Conservation (phyloP, 1,140 invertebrate species). For the Thereuonema tuberculata region DNA sequence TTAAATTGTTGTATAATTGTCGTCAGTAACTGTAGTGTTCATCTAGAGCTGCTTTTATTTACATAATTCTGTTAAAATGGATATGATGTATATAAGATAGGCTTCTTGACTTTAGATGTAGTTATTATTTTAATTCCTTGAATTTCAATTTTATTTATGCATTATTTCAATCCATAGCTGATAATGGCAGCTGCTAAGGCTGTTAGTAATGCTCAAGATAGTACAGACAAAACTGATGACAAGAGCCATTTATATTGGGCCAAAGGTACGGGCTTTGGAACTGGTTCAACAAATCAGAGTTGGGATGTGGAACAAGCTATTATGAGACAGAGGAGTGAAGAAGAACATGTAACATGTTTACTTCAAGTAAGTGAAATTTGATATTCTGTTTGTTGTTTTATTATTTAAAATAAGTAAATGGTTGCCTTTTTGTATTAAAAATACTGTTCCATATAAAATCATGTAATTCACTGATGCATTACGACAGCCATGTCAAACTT, state of each 20-base stretch:
- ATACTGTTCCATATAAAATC: no score
- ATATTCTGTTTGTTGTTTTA: background rate
- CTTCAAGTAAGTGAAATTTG: slow-evolving; percentile 38
- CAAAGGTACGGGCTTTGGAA: slow-evolving; percentile 84
- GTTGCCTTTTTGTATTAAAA: no score
- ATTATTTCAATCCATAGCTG: background rate
- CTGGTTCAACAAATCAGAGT: slow-evolving; percentile 82
- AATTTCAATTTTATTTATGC: no score
- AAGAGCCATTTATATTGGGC: slow-evolving; percentile 87
- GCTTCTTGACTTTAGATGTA: no score
- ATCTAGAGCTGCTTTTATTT: no score
- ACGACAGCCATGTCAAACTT: no score
- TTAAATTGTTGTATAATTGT: no score
- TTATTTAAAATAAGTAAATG: background rate
- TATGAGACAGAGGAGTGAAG: slow-evolving; percentile 72
- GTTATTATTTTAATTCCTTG: no score
- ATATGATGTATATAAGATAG: no score
- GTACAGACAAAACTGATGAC: slow-evolving; percentile 38
- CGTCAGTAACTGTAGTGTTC: no score
- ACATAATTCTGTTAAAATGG: no score
- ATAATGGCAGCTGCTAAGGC: background rate
- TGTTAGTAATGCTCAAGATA: background rate
- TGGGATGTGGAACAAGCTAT: slow-evolving; percentile 92
- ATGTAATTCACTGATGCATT: no score
- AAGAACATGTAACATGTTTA: slow-evolving; percentile 79